phyloP scores from a whole-genome alignment of 1,140 invertebrate genomes.

The Nomia melanderi region DNA sequence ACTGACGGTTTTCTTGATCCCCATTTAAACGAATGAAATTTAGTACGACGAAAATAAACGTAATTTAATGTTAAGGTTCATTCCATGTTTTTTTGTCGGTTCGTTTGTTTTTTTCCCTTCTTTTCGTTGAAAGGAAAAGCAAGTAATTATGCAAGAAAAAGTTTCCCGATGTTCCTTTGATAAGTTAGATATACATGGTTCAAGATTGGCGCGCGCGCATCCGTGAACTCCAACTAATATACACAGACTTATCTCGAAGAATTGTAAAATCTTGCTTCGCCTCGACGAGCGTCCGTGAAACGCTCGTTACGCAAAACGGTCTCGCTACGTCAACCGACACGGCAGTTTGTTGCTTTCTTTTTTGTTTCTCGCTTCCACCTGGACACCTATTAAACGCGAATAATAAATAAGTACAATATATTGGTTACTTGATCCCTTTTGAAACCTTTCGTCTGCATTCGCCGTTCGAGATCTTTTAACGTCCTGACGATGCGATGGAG shows the following conservation, averaged over 20 bases:
- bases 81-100: too few relatives aligned
- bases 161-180: too few relatives aligned
- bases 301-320: constrained; percentile 1
- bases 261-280: constrained; percentile 28
- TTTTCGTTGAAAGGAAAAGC: too few relatives aligned
- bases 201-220: not conserved
- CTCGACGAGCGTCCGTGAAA: not conserved
- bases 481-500: too few relatives aligned
- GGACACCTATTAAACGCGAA: constrained; percentile 6
- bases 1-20: too few relatives aligned
- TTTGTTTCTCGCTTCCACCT: not conserved
- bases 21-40: too few relatives aligned
- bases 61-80: too few relatives aligned
- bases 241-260: constrained; percentile 23
- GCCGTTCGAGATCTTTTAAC: not conserved
- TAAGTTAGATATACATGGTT: too few relatives aligned
- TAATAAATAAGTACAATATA: constrained; percentile 26
- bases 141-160: too few relatives aligned
- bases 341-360: constrained; percentile 4
- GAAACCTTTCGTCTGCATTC: constrained; percentile 37
- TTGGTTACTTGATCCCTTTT: constrained; percentile 36
- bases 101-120: too few relatives aligned
- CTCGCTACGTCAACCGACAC: constrained; percentile 7
- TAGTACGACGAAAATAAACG: too few relatives aligned
- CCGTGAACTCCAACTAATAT: constrained; percentile 1